Evolutionary conservation across 2,888 invertebrate genomes (phyloP), one percentile per base, ranked within the genome.

Genomic region (Eristalis arbustorum): DNA sequence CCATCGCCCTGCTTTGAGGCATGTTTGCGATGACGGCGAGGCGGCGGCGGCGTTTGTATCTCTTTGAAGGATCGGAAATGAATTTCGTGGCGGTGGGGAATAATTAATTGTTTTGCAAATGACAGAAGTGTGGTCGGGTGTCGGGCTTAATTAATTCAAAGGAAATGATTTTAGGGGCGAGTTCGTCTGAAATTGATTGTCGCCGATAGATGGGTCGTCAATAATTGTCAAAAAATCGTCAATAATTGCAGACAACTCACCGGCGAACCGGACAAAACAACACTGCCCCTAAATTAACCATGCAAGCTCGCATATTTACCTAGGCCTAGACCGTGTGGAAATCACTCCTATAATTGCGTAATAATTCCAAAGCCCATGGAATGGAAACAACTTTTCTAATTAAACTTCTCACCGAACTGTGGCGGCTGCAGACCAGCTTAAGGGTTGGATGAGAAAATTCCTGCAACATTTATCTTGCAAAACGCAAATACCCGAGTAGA

Each of bases 71-170:
- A 18, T 18, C 49, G 2, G 8, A 13, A 0, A 37, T 13, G 13
- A 37, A 37, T 13, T 31, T 18, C 49, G n/a, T n/a, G 1, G 18
- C 4, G 3, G n/a, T 2, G 49, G 18, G 49, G 62, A 28, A 0
- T 28, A 62, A 62, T 56, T 68, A 42, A 67, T 67, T 67, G 49
- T 25, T 23, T 40, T n/a, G n/a, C 25, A 22, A 34, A 56, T 56
- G 42, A 68, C 42, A 68, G 31, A 18, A 31, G 56, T 31, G 14
- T 31, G 14, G 31, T 37, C 13, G 37, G 13, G 37, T 37, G 13
- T 37, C 3, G 5, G 18, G 56, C 22, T 56, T 68, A 68, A 68
- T 68, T 68, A 68, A 68, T 68, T 56, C 68, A n/a, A 11, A 34
- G 31, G 42, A 31, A 68, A 56, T n/a, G 22, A 56, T 56, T 68